Percentiles rank a stretch among this genome's conserved stretches.
Conservation (phyloP, 2,888 invertebrate species). For the Heliothis peltigera region DNA sequence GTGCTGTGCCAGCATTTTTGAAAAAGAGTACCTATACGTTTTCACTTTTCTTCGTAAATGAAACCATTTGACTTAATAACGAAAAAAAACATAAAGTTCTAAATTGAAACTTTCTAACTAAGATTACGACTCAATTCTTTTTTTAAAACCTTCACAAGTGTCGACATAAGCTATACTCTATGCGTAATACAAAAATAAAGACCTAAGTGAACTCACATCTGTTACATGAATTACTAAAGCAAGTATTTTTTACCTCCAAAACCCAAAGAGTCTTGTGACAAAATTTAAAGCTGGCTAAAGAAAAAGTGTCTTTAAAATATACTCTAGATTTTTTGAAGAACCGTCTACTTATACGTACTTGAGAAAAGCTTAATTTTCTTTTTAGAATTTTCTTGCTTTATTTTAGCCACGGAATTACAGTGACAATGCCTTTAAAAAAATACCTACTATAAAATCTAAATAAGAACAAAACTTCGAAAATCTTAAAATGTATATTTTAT, state of each 20-base stretch:
- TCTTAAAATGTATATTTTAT: no score
- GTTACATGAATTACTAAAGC: conserved; percentile 41
- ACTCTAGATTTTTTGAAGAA: conserved; percentile 46
- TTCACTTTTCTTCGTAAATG: background rate
- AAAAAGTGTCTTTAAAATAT: conserved; percentile 50
- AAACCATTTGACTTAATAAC: background rate
- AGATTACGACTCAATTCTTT: background rate
- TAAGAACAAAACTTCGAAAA: no score
- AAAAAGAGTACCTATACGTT: background rate
- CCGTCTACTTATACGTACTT: conserved; percentile 27
- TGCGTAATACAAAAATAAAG: conserved; percentile 20
- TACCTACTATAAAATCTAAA: background rate
- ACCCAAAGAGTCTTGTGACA: conserved; percentile 23
- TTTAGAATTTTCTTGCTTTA: conserved; percentile 18
- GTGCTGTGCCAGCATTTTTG: no score
- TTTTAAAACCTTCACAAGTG: background rate
- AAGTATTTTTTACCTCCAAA: conserved; percentile 41
- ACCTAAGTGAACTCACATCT: conserved; percentile 45
- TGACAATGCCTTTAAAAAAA: background rate
- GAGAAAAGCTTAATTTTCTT: conserved; percentile 46
- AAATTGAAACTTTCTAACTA: background rate
- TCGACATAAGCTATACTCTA: conserved; percentile 4
- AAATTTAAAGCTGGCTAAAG: conserved; percentile 45
- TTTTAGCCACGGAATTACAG: conserved; percentile 3
- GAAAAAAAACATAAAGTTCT: background rate